Evolutionary conservation across 1,140 invertebrate species (phyloP).

Genomic region (Neodiprion lecontei): DNA sequence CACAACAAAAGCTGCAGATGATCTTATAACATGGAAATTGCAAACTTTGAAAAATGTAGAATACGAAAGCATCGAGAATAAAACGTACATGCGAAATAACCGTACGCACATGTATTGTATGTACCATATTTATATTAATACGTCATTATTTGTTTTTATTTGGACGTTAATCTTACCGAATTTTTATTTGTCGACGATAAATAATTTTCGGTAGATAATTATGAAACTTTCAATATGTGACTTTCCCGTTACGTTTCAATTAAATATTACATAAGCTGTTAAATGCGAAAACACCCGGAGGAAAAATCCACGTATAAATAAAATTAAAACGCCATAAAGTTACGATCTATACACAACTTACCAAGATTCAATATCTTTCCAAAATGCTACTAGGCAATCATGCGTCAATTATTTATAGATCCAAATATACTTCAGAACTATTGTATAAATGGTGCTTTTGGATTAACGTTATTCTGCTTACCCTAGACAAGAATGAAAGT

Average conservation of each 20-base stretch:
- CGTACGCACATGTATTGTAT: not conserved
- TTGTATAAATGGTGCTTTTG: not conserved
- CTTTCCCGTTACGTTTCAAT: not conserved
- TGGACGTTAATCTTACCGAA: too few species aligned
- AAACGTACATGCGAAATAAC: not conserved
- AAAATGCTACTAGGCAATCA: not conserved
- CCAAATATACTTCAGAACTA: too few species aligned
- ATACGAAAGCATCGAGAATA: not conserved
- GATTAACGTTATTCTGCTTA: constrained; percentile 38
- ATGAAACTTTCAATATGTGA: too few species aligned
- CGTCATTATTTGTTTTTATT: too few species aligned
- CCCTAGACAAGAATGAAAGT: constrained; percentile 59
- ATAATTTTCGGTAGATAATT: too few species aligned
- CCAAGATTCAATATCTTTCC: too few species aligned
- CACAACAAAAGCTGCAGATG: not conserved
- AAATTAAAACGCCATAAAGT: too few species aligned
- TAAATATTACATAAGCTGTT: constrained; percentile 12
- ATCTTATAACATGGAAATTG: not conserved
- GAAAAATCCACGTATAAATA: too few species aligned
- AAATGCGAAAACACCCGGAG: not conserved
- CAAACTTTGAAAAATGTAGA: not conserved
- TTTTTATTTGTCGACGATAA: too few species aligned
- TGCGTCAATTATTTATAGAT: too few species aligned
- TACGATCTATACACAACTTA: too few species aligned
- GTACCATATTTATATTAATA: too few species aligned